These are phyloP conservation scores for Atlantisia rogersi DNA, from an alignment of 2,113 vertebrate genomes.

Conservation along the genomic window DNA sequence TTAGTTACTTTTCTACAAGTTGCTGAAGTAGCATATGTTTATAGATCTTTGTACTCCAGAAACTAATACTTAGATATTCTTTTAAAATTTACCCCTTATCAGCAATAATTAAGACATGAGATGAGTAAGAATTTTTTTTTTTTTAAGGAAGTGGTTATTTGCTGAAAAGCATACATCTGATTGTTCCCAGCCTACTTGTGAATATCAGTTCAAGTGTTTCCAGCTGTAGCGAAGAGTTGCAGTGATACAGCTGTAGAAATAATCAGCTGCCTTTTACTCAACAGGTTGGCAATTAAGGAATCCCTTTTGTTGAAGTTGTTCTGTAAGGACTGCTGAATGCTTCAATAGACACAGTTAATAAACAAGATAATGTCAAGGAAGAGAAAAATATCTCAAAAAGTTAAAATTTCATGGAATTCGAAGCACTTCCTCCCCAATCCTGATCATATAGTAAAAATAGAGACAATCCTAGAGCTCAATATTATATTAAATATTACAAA, in stretches of 20 bases:
- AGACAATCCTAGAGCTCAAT: not conserved
- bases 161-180: not conserved
- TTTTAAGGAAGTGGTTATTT: slow-evolving; percentile 39
- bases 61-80: not conserved
- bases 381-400: not conserved
- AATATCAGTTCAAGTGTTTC: not conserved
- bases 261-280: slow-evolving; percentile 21
- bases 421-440: not conserved
- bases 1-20: not conserved
- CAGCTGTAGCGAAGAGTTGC: not conserved
- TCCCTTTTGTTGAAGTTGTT: not conserved
- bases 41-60: not conserved
- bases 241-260: slow-evolving; percentile 9
- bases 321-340: not conserved
- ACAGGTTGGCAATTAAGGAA: slow-evolving; percentile 31
- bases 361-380: not conserved
- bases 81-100: not conserved
- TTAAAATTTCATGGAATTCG: not conserved
- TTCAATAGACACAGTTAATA: not conserved
- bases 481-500: not conserved
- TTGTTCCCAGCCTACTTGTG: slow-evolving; percentile 17
- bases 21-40: not conserved
- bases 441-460: not conserved
- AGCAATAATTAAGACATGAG: not conserved
- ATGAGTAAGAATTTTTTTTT: not conserved